Conservation (phyloP, 2,888 invertebrate species). For the Scaptomyza cyrtandrae region DNA sequence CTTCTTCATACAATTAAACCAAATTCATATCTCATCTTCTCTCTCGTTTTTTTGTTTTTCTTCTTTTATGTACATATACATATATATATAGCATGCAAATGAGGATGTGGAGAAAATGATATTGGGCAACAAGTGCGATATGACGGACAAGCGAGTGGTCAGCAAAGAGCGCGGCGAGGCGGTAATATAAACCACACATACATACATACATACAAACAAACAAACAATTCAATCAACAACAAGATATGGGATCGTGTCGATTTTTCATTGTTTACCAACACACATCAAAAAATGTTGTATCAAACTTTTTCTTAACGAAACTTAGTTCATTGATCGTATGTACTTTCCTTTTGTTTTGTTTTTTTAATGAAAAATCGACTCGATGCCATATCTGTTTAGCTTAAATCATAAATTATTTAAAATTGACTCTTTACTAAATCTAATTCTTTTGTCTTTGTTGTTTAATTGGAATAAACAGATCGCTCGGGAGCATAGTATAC, state of each 20-base stretch:
- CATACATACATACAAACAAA: conserved; percentile 1
- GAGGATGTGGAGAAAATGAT: conserved; percentile 99
- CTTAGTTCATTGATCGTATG: too few relatives aligned
- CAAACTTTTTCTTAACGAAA: too few relatives aligned
- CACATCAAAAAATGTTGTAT: background rate
- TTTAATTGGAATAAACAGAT: conserved; percentile 87
- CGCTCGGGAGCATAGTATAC: conserved; percentile 96
- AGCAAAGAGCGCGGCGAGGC: conserved; percentile 96
- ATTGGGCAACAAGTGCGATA: conserved; percentile 98
- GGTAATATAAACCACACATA: conserved; percentile 86
- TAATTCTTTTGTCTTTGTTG: conserved; percentile 26
- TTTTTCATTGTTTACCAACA: background rate
- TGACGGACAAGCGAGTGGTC: conserved; percentile 97
- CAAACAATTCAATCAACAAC: conserved; percentile 2
- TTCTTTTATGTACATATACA: conserved; percentile 20
- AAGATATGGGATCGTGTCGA: background rate
- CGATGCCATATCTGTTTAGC: background rate
- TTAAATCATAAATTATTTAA: background rate
- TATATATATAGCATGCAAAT: conserved; percentile 93
- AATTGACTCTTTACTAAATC: background rate
- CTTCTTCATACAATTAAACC: background rate
- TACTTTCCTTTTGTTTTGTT: background rate
- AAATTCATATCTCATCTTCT: background rate
- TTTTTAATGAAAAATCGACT: background rate
- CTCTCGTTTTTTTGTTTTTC: conserved; percentile 15